Evolutionary conservation across 2,113 vertebrate species (phyloP).

Genomic region (Argyrosomus japonicus): DNA sequence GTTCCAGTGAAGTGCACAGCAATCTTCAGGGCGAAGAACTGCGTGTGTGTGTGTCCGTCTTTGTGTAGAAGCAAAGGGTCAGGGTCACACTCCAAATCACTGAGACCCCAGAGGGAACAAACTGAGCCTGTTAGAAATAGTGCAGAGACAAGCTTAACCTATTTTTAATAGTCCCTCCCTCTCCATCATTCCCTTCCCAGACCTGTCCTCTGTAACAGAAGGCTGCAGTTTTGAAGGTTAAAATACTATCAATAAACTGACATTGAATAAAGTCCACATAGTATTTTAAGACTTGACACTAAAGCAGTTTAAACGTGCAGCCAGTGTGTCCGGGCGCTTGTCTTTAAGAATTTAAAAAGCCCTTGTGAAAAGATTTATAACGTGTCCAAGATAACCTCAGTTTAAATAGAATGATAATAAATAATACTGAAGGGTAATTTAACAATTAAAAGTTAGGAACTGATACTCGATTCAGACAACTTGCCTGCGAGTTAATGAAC

Average conservation of each 20-base stretch:
- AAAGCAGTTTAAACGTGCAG: constrained; percentile 34
- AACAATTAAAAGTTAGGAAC: constrained; percentile 45
- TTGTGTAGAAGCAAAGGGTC: constrained; percentile 65
- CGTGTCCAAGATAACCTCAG: background rate
- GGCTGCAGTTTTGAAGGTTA: constrained; percentile 75
- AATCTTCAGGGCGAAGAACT: constrained; percentile 59
- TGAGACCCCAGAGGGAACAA: constrained; percentile 66
- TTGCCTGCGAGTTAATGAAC: constrained; percentile 38
- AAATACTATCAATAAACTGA: constrained; percentile 73
- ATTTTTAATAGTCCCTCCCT: constrained; percentile 77
- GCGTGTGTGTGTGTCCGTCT: constrained; percentile 12
- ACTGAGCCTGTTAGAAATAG: constrained; percentile 76
- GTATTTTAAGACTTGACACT: constrained; percentile 57
- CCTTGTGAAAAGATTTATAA: constrained; percentile 1
- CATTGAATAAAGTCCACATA: constrained; percentile 62
- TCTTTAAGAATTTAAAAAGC: background rate
- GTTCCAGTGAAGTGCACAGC: constrained; percentile 61
- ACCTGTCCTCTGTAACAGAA: constrained; percentile 67
- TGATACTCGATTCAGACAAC: constrained; percentile 26
- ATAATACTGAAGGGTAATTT: constrained; percentile 23
- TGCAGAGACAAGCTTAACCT: constrained; percentile 78
- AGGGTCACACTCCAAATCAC: constrained; percentile 73
- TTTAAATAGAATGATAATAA: constrained; percentile 24
- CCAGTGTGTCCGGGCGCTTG: background rate
- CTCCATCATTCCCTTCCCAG: constrained; percentile 64